phyloP scores from a whole-genome alignment of 1,140 invertebrate species.

The Aculops lycopersici region DNA sequence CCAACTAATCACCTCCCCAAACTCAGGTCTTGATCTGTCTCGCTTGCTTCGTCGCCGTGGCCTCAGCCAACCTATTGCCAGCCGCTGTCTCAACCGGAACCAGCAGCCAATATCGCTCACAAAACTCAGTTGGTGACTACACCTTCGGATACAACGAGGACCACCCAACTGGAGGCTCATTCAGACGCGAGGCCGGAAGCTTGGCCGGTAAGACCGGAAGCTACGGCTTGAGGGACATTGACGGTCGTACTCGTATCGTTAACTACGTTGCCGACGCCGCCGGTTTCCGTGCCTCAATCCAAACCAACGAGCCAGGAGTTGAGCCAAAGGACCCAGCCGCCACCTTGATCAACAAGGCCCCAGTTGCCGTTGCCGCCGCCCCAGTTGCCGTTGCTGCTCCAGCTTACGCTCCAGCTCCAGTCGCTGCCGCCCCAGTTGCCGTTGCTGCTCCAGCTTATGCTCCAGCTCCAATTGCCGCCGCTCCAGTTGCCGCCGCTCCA shows the following conservation, averaged over 20 bases:
- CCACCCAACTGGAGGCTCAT: constrained; percentile 11
- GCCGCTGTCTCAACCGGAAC: constrained; percentile 9
- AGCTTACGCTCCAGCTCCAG: constrained; percentile 2
- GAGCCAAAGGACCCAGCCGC: constrained; percentile 12
- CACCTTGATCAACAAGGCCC: constrained; percentile 11
- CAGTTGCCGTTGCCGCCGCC: constrained; percentile 4
- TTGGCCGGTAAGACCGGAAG: constrained; percentile 11
- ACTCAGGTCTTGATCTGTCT: neutral
- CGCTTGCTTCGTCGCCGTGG: neutral
- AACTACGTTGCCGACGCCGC: constrained; percentile 12
- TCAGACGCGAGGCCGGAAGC: constrained; percentile 12
- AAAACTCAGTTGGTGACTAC: constrained; percentile 12
- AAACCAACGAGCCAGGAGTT: constrained; percentile 13
- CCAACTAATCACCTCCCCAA: neutral
- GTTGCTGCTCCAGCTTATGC: constrained; percentile 1
- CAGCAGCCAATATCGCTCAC: constrained; percentile 10
- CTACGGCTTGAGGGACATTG: constrained; percentile 12
- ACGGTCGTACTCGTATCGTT: constrained; percentile 12
- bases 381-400: constrained; percentile 1
- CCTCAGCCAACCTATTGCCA: neutral
- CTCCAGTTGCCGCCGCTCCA: constrained; percentile 2
- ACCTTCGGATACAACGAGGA: constrained; percentile 13
- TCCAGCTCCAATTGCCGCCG: constrained; percentile 4
- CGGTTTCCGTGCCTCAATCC: constrained; percentile 10
- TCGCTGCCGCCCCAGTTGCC: constrained; percentile 5